These are phyloP conservation scores for Centruroides vittatus DNA, from an alignment of 1,140 invertebrate species.

Conservation along the genomic window DNA sequence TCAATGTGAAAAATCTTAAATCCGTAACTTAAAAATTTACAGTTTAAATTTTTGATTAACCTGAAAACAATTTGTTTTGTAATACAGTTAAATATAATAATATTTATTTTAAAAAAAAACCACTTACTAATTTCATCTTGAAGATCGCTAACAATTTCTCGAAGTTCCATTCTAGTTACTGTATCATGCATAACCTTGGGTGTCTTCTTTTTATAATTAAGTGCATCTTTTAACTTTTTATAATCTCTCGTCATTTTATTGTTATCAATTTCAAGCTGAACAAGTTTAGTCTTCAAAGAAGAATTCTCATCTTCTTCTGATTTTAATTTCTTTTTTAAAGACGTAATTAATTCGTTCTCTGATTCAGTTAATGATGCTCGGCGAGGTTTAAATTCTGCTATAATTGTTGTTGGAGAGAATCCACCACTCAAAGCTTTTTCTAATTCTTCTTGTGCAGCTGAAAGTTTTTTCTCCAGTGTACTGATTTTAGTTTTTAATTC, in stretches of 20 bases:
- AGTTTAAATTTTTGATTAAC: too few relatives aligned
- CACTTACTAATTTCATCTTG: constrained; percentile 57
- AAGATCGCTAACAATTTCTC: constrained; percentile 59
- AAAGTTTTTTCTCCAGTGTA: constrained; percentile 46
- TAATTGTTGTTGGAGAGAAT: not conserved
- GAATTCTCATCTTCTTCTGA: constrained; percentile 28
- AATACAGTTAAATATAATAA: too few relatives aligned
- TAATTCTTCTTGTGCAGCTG: constrained; percentile 27
- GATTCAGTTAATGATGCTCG: constrained; percentile 27
- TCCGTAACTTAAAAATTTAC: too few relatives aligned
- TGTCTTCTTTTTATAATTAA: constrained; percentile 42
- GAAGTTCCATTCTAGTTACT: constrained; percentile 52
- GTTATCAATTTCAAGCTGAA: constrained; percentile 20
- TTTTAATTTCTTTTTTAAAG: constrained; percentile 38
- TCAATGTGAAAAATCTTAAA: too few relatives aligned
- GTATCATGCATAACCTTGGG: constrained; percentile 52
- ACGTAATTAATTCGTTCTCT: constrained; percentile 16
- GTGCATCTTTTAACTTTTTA: constrained; percentile 22
- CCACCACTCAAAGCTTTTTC: constrained; percentile 3
- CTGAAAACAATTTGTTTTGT: too few relatives aligned
- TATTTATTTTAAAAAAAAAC: not conserved
- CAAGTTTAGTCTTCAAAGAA: constrained; percentile 19
- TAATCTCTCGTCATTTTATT: constrained; percentile 39
- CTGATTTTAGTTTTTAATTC: constrained; percentile 43
- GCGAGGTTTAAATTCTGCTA: constrained; percentile 7